Evolutionary conservation across 1,140 invertebrate genomes (phyloP).

Genomic region (Anadara kagoshimensis): DNA sequence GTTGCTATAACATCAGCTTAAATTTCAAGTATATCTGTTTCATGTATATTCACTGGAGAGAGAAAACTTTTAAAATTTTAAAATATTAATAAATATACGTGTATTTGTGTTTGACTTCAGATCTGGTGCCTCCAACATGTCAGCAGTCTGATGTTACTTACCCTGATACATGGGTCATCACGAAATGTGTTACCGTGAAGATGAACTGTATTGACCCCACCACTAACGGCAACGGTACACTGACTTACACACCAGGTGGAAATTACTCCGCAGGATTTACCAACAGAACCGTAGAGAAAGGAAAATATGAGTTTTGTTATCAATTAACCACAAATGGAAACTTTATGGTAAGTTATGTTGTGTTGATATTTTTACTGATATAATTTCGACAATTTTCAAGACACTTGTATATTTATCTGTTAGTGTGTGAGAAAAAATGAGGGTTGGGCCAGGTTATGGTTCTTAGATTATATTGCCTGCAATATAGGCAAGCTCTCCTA

Average conservation of each 20-base stretch:
- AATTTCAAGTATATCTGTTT: too few species aligned
- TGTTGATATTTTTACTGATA: neutral
- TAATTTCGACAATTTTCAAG: too few species aligned
- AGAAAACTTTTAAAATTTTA: too few species aligned
- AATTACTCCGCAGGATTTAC: slow-evolving; percentile 10
- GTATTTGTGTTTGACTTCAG: neutral
- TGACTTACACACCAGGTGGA: slow-evolving; percentile 11
- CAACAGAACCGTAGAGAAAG: neutral
- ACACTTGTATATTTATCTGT: too few species aligned
- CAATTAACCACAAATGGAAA: slow-evolving; percentile 10
- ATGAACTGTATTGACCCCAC: slow-evolving; percentile 29
- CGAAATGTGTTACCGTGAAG: slow-evolving; percentile 16
- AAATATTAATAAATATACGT: too few species aligned
- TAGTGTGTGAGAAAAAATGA: too few species aligned
- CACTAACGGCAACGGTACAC: slow-evolving; percentile 1
- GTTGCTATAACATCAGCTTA: too few species aligned
- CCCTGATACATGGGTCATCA: slow-evolving; percentile 24
- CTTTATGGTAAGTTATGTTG: neutral
- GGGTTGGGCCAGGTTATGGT: too few species aligned
- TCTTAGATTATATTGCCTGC: too few species aligned
- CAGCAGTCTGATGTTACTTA: slow-evolving; percentile 19
- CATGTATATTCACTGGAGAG: too few species aligned
- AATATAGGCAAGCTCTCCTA: too few species aligned
- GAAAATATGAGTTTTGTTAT: slow-evolving; percentile 18
- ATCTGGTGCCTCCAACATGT: slow-evolving; percentile 1